These are phyloP conservation scores for Campoletis sonorensis DNA, from an alignment of 1,140 invertebrate genomes.

Conservation along the genomic window DNA sequence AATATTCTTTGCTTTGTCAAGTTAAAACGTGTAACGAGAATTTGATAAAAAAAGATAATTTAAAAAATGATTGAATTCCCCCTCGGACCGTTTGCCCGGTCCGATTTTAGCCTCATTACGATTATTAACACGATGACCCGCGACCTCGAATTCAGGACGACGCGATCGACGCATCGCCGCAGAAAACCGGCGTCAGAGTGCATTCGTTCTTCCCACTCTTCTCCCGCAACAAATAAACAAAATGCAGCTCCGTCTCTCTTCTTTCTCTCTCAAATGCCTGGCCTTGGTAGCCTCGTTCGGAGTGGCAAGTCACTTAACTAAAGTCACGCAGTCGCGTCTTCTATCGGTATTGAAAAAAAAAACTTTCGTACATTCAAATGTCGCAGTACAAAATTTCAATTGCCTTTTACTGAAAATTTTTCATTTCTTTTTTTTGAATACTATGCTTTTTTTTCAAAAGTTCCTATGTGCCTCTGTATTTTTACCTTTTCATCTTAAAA, in stretches of 20 bases:
- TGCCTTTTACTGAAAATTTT: no score
- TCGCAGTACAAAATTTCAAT: no score
- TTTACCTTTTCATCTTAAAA: no score
- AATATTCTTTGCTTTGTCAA: no score
- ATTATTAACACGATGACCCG: conserved; percentile 45
- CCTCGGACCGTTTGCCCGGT: background rate
- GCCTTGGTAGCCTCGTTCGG: conserved; percentile 26
- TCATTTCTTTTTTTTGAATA: no score
- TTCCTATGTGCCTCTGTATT: no score
- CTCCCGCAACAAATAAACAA: background rate
- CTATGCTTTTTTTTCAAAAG: no score
- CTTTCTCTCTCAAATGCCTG: background rate
- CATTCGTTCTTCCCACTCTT: background rate
- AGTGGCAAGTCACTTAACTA: conserved; percentile 35
- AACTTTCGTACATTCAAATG: no score
- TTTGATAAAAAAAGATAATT: no score
- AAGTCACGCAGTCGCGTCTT: no score
- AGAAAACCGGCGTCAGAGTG: conserved; percentile 37
- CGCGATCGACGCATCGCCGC: conserved; percentile 18
- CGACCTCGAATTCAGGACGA: conserved; percentile 44
- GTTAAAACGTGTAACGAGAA: no score
- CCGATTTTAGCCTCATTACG: conserved; percentile 33
- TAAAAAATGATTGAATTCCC: background rate
- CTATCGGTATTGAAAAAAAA: no score
- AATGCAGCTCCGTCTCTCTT: background rate